Evolutionary conservation across 2,113 vertebrate species (phyloP), one percentile per base, ranked within the genome.

Genomic region (Irena cyanogastra): DNA sequence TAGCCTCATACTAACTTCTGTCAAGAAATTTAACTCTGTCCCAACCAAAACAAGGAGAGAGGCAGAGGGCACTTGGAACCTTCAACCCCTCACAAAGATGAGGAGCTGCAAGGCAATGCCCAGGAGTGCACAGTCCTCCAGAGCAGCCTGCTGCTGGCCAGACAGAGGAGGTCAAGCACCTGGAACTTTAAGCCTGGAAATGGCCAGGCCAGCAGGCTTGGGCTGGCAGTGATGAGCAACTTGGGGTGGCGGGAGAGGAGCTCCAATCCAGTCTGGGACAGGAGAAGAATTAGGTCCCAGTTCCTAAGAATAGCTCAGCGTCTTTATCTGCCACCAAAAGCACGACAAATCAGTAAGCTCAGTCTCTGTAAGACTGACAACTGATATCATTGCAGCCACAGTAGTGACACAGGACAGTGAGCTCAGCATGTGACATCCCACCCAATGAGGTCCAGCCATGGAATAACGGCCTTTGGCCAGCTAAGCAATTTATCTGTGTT

Each of bases 241-340:
- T 1, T 6, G 44, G 23, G 13, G 17, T 17, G 12, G 11, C 0
- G 0, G 14, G 3, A 63, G 19, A 68, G 27, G 9, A 50, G 5
- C 35, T 54, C 71, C 5, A 30, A 6, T 27, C 60, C 37, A 39
- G 4, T 28, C 49, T 30, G 41, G 22, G 11, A 24, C 22, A 59
- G 65, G 16, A 88, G 24, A 8, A 59, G 30, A 42, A 44, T 35
- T 59, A 52, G 17, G 16, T 54, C 27, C 14, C 63, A 75, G 47
- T 24, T 75, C 3, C 0, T 16, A 59, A 16, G 23, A 39, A 39
- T 0, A 70, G 19, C 7, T 27, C 7, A n/a, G 11, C 7, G 23
- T 19, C 28, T 74, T 84, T 14, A 31, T n/a, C 23, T 37, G 31
- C 57, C 44, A 13, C 31, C n/a, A 41, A 72, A 84, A 64, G 1